Percentiles rank a stretch among this genome's conserved stretches.
phyloP scores from a whole-genome alignment of 2,797 vertebrate species.

The Chaenodraco wilsoni region DNA sequence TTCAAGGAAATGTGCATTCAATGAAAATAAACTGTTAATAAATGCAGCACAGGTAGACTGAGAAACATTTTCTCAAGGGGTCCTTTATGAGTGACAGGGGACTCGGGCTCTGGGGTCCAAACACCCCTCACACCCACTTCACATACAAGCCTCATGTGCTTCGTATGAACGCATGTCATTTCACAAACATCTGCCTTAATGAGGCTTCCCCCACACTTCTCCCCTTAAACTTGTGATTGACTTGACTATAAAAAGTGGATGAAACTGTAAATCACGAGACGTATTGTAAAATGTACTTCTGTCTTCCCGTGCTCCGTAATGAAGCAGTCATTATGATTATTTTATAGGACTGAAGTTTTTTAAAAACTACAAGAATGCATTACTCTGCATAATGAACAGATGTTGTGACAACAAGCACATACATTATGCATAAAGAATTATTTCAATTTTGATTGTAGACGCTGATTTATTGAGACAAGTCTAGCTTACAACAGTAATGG shows the following conservation, averaged over 20 bases:
- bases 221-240: slow-evolving; percentile 84
- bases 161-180: slow-evolving; percentile 66
- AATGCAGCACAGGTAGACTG: slow-evolving; percentile 31
- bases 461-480: slow-evolving; percentile 98
- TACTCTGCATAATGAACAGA: slow-evolving; percentile 97
- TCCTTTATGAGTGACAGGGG: slow-evolving; percentile 61
- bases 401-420: slow-evolving; percentile 97
- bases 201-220: slow-evolving; percentile 75
- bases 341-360: slow-evolving; percentile 92
- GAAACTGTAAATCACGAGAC: slow-evolving; percentile 85
- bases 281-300: slow-evolving; percentile 84
- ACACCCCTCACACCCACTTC: slow-evolving; percentile 64
- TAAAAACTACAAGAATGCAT: slow-evolving; percentile 98
- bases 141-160: slow-evolving; percentile 48
- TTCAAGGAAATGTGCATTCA: not conserved
- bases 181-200: slow-evolving; percentile 82
- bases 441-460: slow-evolving; percentile 98
- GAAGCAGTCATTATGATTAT: slow-evolving; percentile 93
- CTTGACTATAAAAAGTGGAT: slow-evolving; percentile 84
- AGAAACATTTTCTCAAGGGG: not conserved
- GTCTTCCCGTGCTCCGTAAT: slow-evolving; percentile 84
- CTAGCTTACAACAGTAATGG: slow-evolving; percentile 95
- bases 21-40: not conserved
- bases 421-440: slow-evolving; percentile 98
- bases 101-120: slow-evolving; percentile 46